A percentile compares a stretch with the other conserved stretches of the same genome.
These are phyloP conservation scores for Heteromurus nitidus DNA, from an alignment of 2,888 invertebrate species.

Conservation along the genomic window DNA sequence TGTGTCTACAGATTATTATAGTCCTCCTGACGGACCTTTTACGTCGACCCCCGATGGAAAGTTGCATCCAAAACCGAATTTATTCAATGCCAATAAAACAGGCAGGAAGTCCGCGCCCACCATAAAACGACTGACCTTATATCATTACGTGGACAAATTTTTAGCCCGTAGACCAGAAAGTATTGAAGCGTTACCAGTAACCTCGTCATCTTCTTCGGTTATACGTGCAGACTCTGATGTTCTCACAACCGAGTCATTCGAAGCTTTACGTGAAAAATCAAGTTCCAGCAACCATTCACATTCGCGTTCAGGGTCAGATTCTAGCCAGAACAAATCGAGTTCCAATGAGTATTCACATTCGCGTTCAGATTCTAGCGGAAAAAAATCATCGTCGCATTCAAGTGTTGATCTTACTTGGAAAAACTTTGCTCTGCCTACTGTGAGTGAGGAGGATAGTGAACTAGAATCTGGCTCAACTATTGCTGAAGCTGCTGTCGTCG, in stretches of 20 bases:
- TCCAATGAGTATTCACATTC: background rate
- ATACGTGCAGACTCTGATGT: constrained; percentile 47
- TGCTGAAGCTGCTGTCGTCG: constrained; percentile 30
- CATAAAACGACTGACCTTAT: constrained; percentile 20
- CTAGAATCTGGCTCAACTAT: constrained; percentile 15
- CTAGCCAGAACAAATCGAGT: background rate
- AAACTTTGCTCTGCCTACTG: background rate
- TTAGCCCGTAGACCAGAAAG: constrained; percentile 45
- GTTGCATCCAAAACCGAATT: constrained; percentile 22
- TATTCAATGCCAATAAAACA: background rate
- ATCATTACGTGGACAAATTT: constrained; percentile 44
- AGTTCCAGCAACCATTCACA: background rate
- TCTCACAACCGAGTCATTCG: constrained; percentile 19
- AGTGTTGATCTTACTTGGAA: background rate
- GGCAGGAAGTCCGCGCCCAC: background rate
- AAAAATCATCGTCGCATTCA: too few species aligned
- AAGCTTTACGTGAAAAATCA: background rate
- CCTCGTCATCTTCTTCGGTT: constrained; percentile 38
- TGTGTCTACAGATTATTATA: constrained; percentile 54
- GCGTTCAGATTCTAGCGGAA: background rate
- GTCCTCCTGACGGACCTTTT: constrained; percentile 58
- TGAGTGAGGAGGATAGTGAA: constrained; percentile 30
- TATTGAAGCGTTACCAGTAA: constrained; percentile 47
- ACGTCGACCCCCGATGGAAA: constrained; percentile 66
- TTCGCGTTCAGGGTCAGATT: background rate